Base-by-base conservation (phyloP, 1,140 invertebrate species). In the Agraylea sexmaculata region DNA sequence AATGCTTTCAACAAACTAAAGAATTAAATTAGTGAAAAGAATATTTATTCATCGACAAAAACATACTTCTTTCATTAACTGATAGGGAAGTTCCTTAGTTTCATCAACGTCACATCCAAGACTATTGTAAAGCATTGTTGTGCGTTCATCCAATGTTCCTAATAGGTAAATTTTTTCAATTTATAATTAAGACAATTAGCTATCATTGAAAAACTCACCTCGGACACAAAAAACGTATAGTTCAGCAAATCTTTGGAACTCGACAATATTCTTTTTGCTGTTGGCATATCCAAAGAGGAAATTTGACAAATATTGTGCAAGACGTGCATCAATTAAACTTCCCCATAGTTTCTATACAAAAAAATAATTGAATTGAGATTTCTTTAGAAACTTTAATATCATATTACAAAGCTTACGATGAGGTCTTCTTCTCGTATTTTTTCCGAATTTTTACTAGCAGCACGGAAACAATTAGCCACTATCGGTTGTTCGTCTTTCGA, bases 351-450 rank as follows among this genome's bases (percentile, higher is more conserved):
- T 74, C 70, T 74, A 60, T 30, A 65, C 66, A 38, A 40, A 52
- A 38, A 45, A 40, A 29, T 37, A n/a, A n/a, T n/a, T n/a, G n/a
- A n/a, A n/a, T n/a, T n/a, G n/a, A n/a, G n/a, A n/a, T n/a, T n/a
- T n/a, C n/a, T n/a, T n/a, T n/a, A n/a, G n/a, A n/a, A n/a, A n/a
- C n/a, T n/a, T n/a, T n/a, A n/a, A n/a, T n/a, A n/a, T n/a, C n/a
- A n/a, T n/a, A n/a, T n/a, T n/a, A n/a, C n/a, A n/a, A n/a, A n/a
- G n/a, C 67, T 71, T 63, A 74, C 72, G 51, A 70, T 72, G 49
- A 75, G 62, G 53, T 75, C 73, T 44, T 75, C 73, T 58, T 75
- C 71, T 28, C 70, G 59, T 30, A 75, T 72, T 50, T 58, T 66
- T 30, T 73, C 71, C 0, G 71, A 74, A 58, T 73, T 74, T 53